Conservation (phyloP, 2,888 invertebrate species). For the Ichneumon xanthorius region DNA sequence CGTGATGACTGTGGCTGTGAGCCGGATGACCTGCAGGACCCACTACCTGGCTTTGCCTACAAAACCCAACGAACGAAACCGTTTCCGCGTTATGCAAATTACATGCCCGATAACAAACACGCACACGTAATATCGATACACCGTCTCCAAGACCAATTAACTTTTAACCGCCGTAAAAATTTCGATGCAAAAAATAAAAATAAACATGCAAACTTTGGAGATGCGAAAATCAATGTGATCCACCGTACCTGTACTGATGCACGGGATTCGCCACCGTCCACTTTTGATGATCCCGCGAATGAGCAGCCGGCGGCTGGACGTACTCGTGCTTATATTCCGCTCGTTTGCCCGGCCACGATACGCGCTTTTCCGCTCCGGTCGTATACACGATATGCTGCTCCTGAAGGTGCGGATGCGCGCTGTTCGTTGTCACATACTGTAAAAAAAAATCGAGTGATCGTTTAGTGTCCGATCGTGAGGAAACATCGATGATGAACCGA, state of each 20-base stretch:
- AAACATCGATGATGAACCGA: constrained; percentile 21
- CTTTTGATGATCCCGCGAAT: constrained; percentile 86
- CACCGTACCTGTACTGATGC: constrained; percentile 84
- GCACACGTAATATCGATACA: not conserved
- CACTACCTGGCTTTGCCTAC: constrained; percentile 84
- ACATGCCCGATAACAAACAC: constrained; percentile 64
- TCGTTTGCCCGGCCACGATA: constrained; percentile 86
- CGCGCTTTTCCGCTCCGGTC: constrained; percentile 86
- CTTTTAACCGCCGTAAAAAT: constrained; percentile 15
- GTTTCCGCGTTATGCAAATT: constrained; percentile 72
- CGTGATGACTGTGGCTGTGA: constrained; percentile 83
- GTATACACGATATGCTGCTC: constrained; percentile 86
- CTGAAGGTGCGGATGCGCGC: constrained; percentile 84
- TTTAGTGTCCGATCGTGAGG: not conserved
- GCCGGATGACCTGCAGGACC: constrained; percentile 82
- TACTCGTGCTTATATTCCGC: constrained; percentile 86
- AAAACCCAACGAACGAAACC: constrained; percentile 70
- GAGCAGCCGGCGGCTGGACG: constrained; percentile 87
- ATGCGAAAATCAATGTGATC: constrained; percentile 71
- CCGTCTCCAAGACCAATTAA: constrained; percentile 1
- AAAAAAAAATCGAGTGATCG: constrained; percentile 72
- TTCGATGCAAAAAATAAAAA: constrained; percentile 55
- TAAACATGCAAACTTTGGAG: constrained; percentile 78
- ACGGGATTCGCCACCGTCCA: constrained; percentile 87
- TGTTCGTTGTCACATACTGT: constrained; percentile 85